phyloP scores from a whole-genome alignment of 1,140 invertebrate genomes.

The Bombyx mandarina region DNA sequence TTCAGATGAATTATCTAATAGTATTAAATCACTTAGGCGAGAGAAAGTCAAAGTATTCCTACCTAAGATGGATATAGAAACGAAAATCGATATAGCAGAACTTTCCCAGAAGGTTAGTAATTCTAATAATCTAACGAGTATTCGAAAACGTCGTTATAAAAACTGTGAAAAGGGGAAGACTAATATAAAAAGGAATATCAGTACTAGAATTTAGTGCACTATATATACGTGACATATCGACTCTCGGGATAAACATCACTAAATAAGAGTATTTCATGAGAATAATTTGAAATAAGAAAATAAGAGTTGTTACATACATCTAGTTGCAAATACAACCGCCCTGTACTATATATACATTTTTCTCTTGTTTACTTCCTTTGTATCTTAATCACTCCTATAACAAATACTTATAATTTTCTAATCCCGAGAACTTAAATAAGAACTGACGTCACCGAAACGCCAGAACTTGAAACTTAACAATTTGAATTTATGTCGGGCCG shows the following conservation, averaged over 20 bases:
- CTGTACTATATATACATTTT: not conserved
- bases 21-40: not conserved
- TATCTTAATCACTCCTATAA: not conserved
- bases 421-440: too few species aligned
- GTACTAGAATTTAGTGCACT: too few species aligned
- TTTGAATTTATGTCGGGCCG: too few species aligned
- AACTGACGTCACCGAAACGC: too few species aligned
- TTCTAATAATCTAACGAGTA: conserved; percentile 1
- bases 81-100: too few species aligned
- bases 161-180: conserved; percentile 5
- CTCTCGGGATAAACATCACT: not conserved
- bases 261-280: not conserved
- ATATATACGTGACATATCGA: not conserved
- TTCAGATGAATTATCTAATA: conserved; percentile 4
- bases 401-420: too few species aligned
- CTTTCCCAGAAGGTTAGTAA: too few species aligned
- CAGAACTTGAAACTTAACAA: too few species aligned
- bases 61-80: too few species aligned
- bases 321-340: not conserved
- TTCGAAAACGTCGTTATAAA: conserved; percentile 1
- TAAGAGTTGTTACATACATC: not conserved
- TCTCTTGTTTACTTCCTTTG: too few species aligned
- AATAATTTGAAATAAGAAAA: not conserved
- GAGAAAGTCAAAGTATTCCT: too few species aligned
- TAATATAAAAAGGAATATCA: too few species aligned